Conservation (phyloP, 2,113 vertebrate genomes). For the Cyphotilapia sp. region DNA sequence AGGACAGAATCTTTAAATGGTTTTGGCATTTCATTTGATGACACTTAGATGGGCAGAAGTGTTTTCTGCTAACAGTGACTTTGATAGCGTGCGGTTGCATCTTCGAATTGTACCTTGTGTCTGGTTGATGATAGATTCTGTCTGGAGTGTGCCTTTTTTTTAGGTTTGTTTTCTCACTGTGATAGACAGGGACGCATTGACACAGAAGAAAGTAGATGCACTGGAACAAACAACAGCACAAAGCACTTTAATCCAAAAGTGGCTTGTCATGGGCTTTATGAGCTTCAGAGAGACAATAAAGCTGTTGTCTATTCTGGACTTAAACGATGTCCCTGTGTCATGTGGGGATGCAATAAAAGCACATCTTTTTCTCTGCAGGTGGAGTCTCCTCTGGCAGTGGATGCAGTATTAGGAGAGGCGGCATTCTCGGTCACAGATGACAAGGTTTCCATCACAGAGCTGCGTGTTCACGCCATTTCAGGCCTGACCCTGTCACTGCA, state of each 20-base stretch:
- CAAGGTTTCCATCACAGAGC: conserved; percentile 90
- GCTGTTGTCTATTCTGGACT: conserved; percentile 12
- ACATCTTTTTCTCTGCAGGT: conserved; percentile 71
- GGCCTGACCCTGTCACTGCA: conserved; percentile 85
- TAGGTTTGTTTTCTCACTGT: neutral
- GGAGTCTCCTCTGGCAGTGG: conserved; percentile 86
- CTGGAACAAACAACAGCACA: conserved; percentile 14
- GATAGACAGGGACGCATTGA: conserved; percentile 19
- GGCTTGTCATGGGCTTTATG: conserved; percentile 45
- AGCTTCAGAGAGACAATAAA: conserved; percentile 50
- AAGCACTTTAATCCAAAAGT: conserved; percentile 38
- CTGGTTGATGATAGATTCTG: conserved; percentile 11
- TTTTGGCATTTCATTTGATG: neutral
- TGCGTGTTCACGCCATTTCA: conserved; percentile 86
- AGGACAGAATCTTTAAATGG: neutral
- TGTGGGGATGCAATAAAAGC: conserved; percentile 15
- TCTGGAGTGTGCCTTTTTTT: neutral
- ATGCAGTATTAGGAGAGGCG: conserved; percentile 83
- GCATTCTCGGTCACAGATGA: conserved; percentile 88
- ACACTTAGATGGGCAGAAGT: conserved; percentile 17
- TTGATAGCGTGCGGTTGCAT: neutral
- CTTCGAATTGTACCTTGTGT: neutral
- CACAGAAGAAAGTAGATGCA: neutral
- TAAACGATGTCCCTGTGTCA: neutral
- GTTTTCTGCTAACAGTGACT: conserved; percentile 18